Evolutionary conservation across 2,888 invertebrate genomes (phyloP).

Genomic region (Imbricaverruca yamaguchii): DNA sequence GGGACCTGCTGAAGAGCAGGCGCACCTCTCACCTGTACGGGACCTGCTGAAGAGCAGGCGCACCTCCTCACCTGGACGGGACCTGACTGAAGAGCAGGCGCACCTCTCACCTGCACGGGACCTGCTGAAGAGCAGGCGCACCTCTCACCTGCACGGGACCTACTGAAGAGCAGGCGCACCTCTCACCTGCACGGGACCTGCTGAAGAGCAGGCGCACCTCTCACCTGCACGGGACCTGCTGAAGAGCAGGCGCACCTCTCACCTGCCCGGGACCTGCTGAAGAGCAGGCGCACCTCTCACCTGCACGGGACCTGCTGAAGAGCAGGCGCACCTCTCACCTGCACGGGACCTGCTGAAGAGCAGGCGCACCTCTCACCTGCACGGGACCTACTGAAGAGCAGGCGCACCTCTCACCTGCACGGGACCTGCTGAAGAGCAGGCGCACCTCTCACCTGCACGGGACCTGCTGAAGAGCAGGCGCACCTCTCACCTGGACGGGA

Average conservation of each 20-base stretch:
- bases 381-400: neutral
- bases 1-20: neutral
- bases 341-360: neutral
- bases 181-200: neutral
- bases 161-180: too few relatives aligned
- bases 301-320: neutral
- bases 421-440: neutral
- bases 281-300: neutral
- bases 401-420: neutral
- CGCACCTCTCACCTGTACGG: neutral
- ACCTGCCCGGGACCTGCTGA: neutral
- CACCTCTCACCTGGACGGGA: neutral
- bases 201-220: too few relatives aligned
- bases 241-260: too few relatives aligned
- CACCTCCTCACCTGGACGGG: neutral
- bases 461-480: neutral
- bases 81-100: too few relatives aligned
- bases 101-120: neutral
- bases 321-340: neutral
- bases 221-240: neutral
- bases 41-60: neutral
- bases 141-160: neutral
- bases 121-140: too few relatives aligned
- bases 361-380: neutral
- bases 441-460: neutral